These are phyloP conservation scores for Eupeodes luniger DNA, from an alignment of 2,888 invertebrate genomes.

Conservation along the genomic window DNA sequence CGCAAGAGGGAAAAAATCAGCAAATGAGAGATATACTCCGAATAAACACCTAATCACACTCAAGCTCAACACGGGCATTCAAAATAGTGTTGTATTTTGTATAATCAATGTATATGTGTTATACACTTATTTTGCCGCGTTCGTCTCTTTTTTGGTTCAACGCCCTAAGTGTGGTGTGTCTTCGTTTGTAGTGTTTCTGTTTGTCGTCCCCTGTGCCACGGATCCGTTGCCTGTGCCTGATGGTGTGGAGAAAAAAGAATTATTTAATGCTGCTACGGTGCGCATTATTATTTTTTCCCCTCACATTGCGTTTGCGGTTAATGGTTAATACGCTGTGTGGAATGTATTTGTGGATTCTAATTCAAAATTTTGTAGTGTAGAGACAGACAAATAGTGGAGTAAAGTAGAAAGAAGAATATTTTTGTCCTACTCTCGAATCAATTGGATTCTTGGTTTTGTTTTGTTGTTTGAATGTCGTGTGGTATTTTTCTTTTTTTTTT, in stretches of 20 bases:
- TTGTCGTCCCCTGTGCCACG: slow-evolving; percentile 7
- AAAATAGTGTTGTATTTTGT: neutral
- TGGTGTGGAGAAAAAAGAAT: slow-evolving; percentile 9
- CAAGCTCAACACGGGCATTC: slow-evolving; percentile 15
- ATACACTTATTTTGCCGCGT: slow-evolving; percentile 59
- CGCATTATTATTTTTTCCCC: slow-evolving; percentile 67
- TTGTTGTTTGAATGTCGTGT: slow-evolving; percentile 65
- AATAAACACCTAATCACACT: slow-evolving; percentile 61
- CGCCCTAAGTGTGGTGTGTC: slow-evolving; percentile 71
- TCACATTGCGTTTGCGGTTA: slow-evolving; percentile 41
- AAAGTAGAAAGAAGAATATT: slow-evolving; percentile 19
- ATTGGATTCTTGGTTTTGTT: slow-evolving; percentile 63
- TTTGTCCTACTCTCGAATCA: slow-evolving; percentile 57
- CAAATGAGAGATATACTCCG: slow-evolving; percentile 36
- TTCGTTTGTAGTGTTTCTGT: slow-evolving; percentile 25
- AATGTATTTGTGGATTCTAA: slow-evolving; percentile 54
- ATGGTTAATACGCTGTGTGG: slow-evolving; percentile 42
- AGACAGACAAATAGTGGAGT: slow-evolving; percentile 5
- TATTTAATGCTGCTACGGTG: slow-evolving; percentile 48
- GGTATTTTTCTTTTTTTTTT: slow-evolving; percentile 67
- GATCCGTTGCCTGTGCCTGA: slow-evolving; percentile 27
- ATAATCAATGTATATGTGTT: slow-evolving; percentile 46
- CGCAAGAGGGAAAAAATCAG: slow-evolving; percentile 51
- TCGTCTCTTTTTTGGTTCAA: slow-evolving; percentile 71
- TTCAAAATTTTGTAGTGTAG: slow-evolving; percentile 35